Evolutionary conservation across 2,888 invertebrate genomes (phyloP), one percentile per base, ranked within the genome.

Genomic region (Nephrocerus scutellatus): DNA sequence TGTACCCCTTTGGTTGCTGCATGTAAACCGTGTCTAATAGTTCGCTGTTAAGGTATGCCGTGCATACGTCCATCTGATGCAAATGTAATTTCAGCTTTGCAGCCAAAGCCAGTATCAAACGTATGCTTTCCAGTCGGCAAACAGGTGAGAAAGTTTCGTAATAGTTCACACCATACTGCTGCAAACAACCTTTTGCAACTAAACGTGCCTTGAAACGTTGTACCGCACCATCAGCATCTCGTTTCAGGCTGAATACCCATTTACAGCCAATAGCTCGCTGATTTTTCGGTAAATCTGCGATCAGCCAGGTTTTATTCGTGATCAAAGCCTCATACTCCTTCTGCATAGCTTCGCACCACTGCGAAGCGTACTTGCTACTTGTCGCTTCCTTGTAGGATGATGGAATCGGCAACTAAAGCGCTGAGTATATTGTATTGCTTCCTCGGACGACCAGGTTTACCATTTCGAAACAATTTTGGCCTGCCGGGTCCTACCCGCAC

Each of bases 11-110:
- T 0, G 45, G 49, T 19, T 52, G 53, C 1, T 21, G 21, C 47
- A 53, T 48, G 10, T 35, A 49, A 3, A 52, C 39, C 2, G 23
- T 23, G 10, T 53, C 48, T n/a, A 43, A n/a, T 9, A 54, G 32
- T n/a, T 46, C 41, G 12, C 48, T 45, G 15, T 53, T 49, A 6
- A 52, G 28, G 19, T 50, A 54, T 3, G 50, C 51, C 3, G 50
- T 31, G 3, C 47, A 43, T 5, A 49, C 44, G 30, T 51, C 48
- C 42, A 51, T 46, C 13, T 51, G 50, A 13, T 53, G 46, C 2
- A 53, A 9, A 10, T 47, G 22, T 20, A 50, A 21, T 1, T 41
- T 33, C n/a, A 44, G 31, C 30, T 55, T 47, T 3, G 41, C 46
- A 1, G 53, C 46, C 16, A 53, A 19, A 1, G 48, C 53, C 12